Percentiles rank a stretch among this genome's conserved stretches.
These are phyloP conservation scores for Ia io DNA, from an alignment of 2,113 vertebrate genomes.

Conservation along the genomic window DNA sequence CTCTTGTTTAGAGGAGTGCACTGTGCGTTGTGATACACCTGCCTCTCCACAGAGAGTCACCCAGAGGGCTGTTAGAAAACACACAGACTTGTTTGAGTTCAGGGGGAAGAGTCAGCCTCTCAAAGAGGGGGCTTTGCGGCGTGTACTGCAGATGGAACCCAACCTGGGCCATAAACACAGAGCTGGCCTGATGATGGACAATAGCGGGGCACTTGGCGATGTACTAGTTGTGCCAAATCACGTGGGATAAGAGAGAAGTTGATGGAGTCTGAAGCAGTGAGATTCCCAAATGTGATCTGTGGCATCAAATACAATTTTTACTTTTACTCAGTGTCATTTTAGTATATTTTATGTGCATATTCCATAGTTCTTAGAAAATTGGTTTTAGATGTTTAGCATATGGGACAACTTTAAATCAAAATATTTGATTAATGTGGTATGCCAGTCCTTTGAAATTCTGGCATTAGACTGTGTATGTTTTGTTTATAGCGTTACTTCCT, in stretches of 20 bases:
- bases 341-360: neutral
- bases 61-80: neutral
- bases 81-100: neutral
- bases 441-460: constrained; percentile 36
- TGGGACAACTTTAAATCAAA: neutral
- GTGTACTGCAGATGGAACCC: neutral
- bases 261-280: neutral
- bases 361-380: neutral
- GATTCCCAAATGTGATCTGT: neutral
- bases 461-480: neutral
- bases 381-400: constrained; percentile 3
- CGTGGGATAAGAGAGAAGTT: neutral
- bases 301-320: neutral
- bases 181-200: neutral
- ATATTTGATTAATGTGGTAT: neutral
- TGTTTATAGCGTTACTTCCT: neutral
- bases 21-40: neutral
- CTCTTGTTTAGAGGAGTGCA: neutral
- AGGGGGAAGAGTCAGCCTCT: neutral
- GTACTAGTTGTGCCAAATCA: neutral
- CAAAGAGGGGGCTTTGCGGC: neutral
- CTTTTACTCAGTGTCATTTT: neutral
- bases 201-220: fast-evolving
- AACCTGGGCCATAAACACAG: neutral
- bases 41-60: neutral